These are phyloP conservation scores for Sardinella longiceps DNA, from an alignment of 2,797 vertebrate genomes.

Conservation along the genomic window DNA sequence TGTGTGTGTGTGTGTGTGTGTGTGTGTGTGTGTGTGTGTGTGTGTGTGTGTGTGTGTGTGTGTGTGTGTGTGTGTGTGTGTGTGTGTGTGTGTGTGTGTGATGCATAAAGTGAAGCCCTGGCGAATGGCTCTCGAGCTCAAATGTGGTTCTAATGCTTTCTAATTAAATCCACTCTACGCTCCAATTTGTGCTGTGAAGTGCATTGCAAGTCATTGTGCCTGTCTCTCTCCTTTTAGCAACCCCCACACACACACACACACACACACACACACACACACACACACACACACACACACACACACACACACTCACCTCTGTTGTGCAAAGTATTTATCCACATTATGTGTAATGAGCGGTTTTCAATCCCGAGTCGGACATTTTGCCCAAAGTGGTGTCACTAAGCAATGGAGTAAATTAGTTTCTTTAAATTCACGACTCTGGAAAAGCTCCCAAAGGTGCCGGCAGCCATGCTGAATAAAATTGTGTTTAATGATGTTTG, in stretches of 20 bases:
- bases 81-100: not conserved
- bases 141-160: not conserved
- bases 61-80: not conserved
- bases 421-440: no score
- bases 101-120: not conserved
- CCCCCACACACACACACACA: not conserved
- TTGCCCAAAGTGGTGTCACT: no score
- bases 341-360: not conserved
- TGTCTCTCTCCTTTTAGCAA: not conserved
- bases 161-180: not conserved
- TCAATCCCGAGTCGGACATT: no score
- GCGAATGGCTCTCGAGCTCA: not conserved
- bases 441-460: no score
- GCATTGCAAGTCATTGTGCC: not conserved
- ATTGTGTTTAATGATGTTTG: no score
- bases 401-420: no score
- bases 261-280: not conserved
- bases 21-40: not conserved
- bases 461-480: no score
- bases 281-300: constrained; percentile 5
- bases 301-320: not conserved
- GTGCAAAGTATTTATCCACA: not conserved
- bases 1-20: not conserved
- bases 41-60: not conserved
- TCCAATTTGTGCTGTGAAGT: not conserved